Percentiles rank a stretch among this genome's conserved stretches.
Conservation (phyloP, 2,888 invertebrate genomes). For the Xiphydria camelus region DNA sequence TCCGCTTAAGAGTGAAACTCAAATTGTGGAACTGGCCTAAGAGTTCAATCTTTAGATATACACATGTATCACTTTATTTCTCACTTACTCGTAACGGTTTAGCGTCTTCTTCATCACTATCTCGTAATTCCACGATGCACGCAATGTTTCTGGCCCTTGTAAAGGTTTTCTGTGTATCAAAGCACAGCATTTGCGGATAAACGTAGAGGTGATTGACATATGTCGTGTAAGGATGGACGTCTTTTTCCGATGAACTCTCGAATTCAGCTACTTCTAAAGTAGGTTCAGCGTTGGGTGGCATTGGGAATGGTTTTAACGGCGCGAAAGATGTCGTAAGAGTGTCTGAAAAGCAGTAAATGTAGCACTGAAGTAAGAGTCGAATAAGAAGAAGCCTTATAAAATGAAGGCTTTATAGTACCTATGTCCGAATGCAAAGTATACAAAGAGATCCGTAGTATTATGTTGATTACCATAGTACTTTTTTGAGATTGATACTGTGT, state of each 20-base stretch:
- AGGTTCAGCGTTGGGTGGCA: constrained; percentile 75
- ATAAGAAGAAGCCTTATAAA: too few relatives aligned
- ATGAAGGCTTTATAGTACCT: too few relatives aligned
- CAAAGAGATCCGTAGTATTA: too few relatives aligned
- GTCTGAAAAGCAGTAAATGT: constrained; percentile 63
- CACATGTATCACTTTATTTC: too few relatives aligned
- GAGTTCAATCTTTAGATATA: too few relatives aligned
- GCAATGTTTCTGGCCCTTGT: constrained; percentile 93
- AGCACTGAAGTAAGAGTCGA: too few relatives aligned
- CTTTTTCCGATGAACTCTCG: constrained; percentile 68
- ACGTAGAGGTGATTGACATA: constrained; percentile 91
- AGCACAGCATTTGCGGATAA: constrained; percentile 83
- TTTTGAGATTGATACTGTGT: too few relatives aligned
- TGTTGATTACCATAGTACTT: too few relatives aligned
- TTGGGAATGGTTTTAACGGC: constrained; percentile 82
- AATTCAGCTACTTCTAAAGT: constrained; percentile 87
- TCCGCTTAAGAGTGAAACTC: too few relatives aligned
- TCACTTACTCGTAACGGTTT: constrained; percentile 72
- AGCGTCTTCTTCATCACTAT: constrained; percentile 75
- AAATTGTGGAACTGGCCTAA: too few relatives aligned
- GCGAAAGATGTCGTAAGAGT: constrained; percentile 81
- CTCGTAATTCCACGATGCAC: constrained; percentile 84
- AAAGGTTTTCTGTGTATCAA: constrained; percentile 90
- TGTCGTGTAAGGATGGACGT: constrained; percentile 78
- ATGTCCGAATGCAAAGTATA: too few relatives aligned